Evolutionary conservation across 2,888 invertebrate species (phyloP).

Genomic region (Pollenia angustigena): DNA sequence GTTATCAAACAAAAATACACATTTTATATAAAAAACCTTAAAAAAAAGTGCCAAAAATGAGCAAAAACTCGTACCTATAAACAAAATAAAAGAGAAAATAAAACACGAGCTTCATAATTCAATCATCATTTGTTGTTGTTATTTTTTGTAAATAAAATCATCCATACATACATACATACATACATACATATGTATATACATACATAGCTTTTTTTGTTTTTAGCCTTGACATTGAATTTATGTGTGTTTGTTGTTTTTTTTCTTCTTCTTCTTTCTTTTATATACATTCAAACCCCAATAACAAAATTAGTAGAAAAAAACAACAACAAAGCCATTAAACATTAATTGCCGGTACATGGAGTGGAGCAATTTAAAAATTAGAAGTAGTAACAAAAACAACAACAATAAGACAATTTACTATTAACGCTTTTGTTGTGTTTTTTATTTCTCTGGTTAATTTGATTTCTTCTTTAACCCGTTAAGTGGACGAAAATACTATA

Average conservation of each 20-base stretch:
- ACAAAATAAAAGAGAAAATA: conserved; percentile 36
- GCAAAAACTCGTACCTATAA: conserved; percentile 1
- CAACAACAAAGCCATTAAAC: conserved; percentile 22
- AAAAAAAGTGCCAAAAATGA: conserved; percentile 39
- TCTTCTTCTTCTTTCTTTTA: conserved; percentile 8
- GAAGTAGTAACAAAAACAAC: conserved; percentile 15
- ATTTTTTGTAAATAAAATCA: background rate
- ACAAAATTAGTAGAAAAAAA: conserved; percentile 33
- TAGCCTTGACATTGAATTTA: conserved; percentile 73
- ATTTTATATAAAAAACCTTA: conserved; percentile 27
- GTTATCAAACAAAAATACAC: conserved; percentile 38
- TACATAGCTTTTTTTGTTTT: conserved; percentile 17
- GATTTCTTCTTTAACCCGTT: conserved; percentile 33
- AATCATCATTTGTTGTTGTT: background rate
- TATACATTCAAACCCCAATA: background rate
- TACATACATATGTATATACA: background rate
- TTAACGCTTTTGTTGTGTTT: conserved; percentile 28
- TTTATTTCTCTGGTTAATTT: background rate
- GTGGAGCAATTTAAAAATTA: conserved; percentile 30
- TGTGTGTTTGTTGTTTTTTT: conserved; percentile 30
- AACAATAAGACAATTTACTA: conserved; percentile 30
- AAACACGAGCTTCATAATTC: conserved; percentile 37
- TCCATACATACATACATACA: background rate
- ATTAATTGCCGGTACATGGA: conserved; percentile 40
- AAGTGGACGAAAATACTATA: background rate